Evolutionary conservation across 1,140 invertebrate genomes (phyloP).

Genomic region (Drosophila sproati): DNA sequence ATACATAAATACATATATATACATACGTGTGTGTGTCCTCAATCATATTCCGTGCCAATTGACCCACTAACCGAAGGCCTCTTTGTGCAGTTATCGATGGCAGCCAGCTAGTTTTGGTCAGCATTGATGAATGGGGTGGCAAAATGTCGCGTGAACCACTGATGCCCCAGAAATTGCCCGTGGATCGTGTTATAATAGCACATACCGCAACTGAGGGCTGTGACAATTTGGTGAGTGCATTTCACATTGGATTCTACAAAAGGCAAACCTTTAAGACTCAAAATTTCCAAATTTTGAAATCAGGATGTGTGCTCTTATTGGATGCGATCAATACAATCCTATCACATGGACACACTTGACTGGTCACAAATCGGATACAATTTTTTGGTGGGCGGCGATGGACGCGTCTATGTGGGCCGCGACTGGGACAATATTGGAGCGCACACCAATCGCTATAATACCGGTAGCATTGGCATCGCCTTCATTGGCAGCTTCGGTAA

Average conservation of each 20-base stretch:
- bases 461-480: constrained; percentile 87
- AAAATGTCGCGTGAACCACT: constrained; percentile 84
- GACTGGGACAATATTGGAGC: constrained; percentile 87
- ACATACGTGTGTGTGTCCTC: constrained; percentile 6
- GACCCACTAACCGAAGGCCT: constrained; percentile 27
- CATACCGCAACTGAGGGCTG: constrained; percentile 86
- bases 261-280: background rate
- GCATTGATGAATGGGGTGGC: constrained; percentile 86
- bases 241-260: background rate
- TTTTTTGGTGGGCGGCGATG: constrained; percentile 86
- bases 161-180: constrained; percentile 83
- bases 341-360: constrained; percentile 86
- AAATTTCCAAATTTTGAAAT: background rate
- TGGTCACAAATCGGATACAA: constrained; percentile 89
- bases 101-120: constrained; percentile 43
- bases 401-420: constrained; percentile 87
- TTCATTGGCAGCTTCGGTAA: constrained; percentile 89
- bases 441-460: constrained; percentile 86
- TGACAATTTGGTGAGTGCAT: constrained; percentile 82
- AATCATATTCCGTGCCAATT: constrained; percentile 2
- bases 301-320: constrained; percentile 59
- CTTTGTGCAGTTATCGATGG: constrained; percentile 42
- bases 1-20: background rate
- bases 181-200: constrained; percentile 86
- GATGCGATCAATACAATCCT: constrained; percentile 86